A percentile compares a stretch with the other conserved stretches of the same genome.
These are phyloP conservation scores for Picus viridis DNA, from an alignment of 2,797 vertebrate species.

Conservation along the genomic window DNA sequence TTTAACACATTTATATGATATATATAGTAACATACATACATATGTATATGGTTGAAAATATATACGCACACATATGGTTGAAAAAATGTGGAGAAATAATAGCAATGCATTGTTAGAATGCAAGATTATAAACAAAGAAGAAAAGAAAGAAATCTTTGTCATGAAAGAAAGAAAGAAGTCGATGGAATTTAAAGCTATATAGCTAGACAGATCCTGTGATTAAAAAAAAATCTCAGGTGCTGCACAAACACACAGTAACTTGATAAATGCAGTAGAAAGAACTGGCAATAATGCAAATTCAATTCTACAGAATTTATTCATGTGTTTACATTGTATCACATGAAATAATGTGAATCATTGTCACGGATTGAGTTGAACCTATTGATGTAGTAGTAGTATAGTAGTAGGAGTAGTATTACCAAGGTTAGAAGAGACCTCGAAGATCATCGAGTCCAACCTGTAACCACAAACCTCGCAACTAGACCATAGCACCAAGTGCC, in stretches of 20 bases:
- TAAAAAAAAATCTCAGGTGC: neutral
- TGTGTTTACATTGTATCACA: neutral
- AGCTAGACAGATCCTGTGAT: neutral
- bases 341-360: neutral
- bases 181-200: neutral
- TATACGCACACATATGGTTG: neutral
- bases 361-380: no score
- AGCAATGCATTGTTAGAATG: neutral
- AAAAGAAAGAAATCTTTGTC: neutral
- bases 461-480: no score
- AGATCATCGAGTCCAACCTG: no score
- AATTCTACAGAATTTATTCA: neutral
- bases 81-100: neutral
- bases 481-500: no score
- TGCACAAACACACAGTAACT: neutral
- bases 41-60: neutral
- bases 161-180: neutral
- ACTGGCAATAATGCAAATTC: neutral
- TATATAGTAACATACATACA: fast-evolving
- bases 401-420: no score
- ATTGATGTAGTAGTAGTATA: no score
- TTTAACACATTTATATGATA: neutral
- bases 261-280: neutral
- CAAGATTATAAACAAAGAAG: neutral
- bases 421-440: no score